Percentiles rank a stretch among this genome's conserved stretches.
Conservation (phyloP, 2,113 vertebrate genomes). For the Actenoides lindsayi region DNA sequence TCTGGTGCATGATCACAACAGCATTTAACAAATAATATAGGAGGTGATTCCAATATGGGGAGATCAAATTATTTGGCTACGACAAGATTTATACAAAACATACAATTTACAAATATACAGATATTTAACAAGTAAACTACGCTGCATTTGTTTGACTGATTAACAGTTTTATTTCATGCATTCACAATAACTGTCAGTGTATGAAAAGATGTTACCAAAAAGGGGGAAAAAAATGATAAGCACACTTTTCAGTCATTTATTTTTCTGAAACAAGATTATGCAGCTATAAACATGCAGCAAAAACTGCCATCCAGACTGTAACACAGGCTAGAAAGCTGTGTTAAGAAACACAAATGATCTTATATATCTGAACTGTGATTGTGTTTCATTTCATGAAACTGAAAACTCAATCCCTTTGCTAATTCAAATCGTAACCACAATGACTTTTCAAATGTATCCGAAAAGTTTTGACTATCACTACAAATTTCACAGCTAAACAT, state of each 20-base stretch:
- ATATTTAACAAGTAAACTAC: slow-evolving; percentile 83
- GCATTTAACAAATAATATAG: slow-evolving; percentile 75
- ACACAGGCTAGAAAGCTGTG: not conserved
- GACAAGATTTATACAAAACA: slow-evolving; percentile 83
- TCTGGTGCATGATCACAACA: slow-evolving; percentile 74
- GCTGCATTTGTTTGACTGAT: slow-evolving; percentile 84
- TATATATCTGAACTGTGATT: not conserved
- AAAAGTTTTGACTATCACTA: not conserved
- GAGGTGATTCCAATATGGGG: slow-evolving; percentile 79
- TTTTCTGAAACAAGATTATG: slow-evolving; percentile 79
- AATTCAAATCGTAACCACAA: not conserved
- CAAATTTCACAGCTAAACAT: not conserved
- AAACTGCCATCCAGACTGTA: slow-evolving; percentile 37
- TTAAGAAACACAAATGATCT: not conserved
- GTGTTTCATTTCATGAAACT: not conserved
- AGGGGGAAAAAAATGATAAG: slow-evolving; percentile 69
- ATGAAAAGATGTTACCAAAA: slow-evolving; percentile 84
- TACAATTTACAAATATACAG: slow-evolving; percentile 87
- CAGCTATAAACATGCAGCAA: slow-evolving; percentile 70
- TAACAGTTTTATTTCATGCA: slow-evolving; percentile 87
- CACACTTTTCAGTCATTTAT: slow-evolving; percentile 80
- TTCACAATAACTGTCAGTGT: slow-evolving; percentile 86
- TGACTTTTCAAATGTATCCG: not conserved
- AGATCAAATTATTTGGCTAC: slow-evolving; percentile 84
- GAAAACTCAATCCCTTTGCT: not conserved